Conservation (phyloP, 2,797 vertebrate genomes). For the Sebastes matsubarae region DNA sequence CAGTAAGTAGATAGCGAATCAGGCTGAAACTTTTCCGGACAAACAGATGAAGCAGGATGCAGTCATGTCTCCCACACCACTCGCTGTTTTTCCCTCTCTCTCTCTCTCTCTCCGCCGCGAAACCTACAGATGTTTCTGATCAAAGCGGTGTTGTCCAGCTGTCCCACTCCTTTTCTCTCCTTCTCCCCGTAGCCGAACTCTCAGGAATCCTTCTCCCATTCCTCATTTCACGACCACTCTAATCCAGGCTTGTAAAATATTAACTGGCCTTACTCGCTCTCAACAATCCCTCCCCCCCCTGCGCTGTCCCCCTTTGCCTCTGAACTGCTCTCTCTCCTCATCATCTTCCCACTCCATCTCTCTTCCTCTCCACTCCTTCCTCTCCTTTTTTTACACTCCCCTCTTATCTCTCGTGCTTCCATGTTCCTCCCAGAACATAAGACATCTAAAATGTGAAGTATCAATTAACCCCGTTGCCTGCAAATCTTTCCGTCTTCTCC, state of each 20-base stretch:
- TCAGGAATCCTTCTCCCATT: constrained; percentile 66
- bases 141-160: constrained; percentile 70
- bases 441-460: constrained; percentile 65
- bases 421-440: constrained; percentile 38
- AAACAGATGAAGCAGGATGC: constrained; percentile 35
- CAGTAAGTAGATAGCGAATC: neutral
- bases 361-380: constrained; percentile 5
- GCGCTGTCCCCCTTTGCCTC: constrained; percentile 29
- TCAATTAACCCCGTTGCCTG: constrained; percentile 69
- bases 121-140: constrained; percentile 72
- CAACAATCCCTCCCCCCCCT: constrained; percentile 51
- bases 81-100: neutral
- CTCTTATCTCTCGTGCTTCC: constrained; percentile 41
- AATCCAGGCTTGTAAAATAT: constrained; percentile 80
- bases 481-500: constrained; percentile 48
- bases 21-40: constrained; percentile 22
- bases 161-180: constrained; percentile 51
- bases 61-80: constrained; percentile 24
- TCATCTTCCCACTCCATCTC: constrained; percentile 49
- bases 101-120: constrained; percentile 4
- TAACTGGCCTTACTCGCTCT: constrained; percentile 67
- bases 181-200: constrained; percentile 51
- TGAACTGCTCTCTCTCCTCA: constrained; percentile 17
- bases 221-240: constrained; percentile 75
- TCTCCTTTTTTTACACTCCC: constrained; percentile 10